A percentile compares a stretch with the other conserved stretches of the same genome.
These are phyloP conservation scores for Pyrrhia umbra DNA, from an alignment of 2,888 invertebrate genomes.

Conservation along the genomic window DNA sequence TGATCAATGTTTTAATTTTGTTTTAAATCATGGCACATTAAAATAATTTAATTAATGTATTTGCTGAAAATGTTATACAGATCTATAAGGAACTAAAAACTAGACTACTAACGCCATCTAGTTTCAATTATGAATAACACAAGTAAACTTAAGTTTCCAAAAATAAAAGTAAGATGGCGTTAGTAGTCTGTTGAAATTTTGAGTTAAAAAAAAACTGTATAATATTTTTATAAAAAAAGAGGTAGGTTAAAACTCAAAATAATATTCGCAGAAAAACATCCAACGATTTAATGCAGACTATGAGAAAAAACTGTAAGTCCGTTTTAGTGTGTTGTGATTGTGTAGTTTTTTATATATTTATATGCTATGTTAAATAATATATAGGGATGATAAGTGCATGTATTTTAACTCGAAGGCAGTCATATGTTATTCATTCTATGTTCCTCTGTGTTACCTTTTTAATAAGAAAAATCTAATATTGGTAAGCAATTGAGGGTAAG, in stretches of 20 bases:
- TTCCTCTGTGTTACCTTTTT: too few relatives aligned
- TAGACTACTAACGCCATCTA: constrained; percentile 11
- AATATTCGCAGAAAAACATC: constrained; percentile 88
- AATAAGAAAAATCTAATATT: not conserved
- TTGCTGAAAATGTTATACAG: constrained; percentile 68
- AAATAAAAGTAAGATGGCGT: constrained; percentile 30
- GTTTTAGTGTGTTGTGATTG: constrained; percentile 89
- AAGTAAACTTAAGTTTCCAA: constrained; percentile 8
- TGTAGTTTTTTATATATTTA: constrained; percentile 47
- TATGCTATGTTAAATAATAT: not conserved
- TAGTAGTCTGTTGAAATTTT: not conserved
- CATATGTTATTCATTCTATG: not conserved
- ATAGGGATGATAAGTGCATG: constrained; percentile 4
- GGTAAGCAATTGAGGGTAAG: not conserved
- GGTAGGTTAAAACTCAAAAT: constrained; percentile 47
- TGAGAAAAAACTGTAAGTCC: constrained; percentile 86
- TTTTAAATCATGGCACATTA: constrained; percentile 86
- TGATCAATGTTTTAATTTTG: constrained; percentile 65
- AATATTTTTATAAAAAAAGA: constrained; percentile 56
- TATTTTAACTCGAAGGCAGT: not conserved
- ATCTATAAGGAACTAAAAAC: constrained; percentile 17
- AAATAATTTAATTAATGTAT: constrained; percentile 61
- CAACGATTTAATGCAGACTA: constrained; percentile 88
- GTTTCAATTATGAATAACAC: not conserved
- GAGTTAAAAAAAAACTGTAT: constrained; percentile 43